Base-by-base conservation (phyloP, 2,797 vertebrate species). In the Notoglanidium macrostoma region DNA sequence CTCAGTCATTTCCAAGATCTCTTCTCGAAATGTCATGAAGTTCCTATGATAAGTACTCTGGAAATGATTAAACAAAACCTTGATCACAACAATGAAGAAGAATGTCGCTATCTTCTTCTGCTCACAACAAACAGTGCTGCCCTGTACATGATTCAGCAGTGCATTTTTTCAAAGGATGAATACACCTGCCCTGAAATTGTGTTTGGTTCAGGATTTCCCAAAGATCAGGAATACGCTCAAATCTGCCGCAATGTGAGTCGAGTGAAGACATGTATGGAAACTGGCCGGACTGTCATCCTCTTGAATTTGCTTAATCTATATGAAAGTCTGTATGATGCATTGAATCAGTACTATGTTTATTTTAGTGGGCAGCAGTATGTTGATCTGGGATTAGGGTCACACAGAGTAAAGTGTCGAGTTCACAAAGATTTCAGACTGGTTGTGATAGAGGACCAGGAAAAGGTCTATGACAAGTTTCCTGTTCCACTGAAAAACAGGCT, bases 181-280 rank as follows among this genome's bases (percentile, higher is more conserved):
- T 5, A 84, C 19, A 21, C 40, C 29, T 81, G 90, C 12, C 95
- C 96, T 5, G 96, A 97, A 90, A 95, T 96, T 19, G 91, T 97
- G 67, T 97, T 97, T 83, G 96, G 96, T 54, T 97, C 96, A 0
- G 95, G 96, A 85, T 97, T 97, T 88, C 96, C 96, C 2, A 95
- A 94, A 89, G 96, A 97, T 87, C 96, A 96, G 87, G 95, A 96
- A 86, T 97, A 97, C 65, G 92, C 95, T 46, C 96, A 96, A 81
- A 93, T 96, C 85, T 97, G 96, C 79, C 93, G 95, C 0, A 96
- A 96, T 8, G 95, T 97, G 21, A 96, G 96, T 91, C 90, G 94
- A 9, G 95, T 96, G 78, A 97, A 97, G 90, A 95, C 88, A 0
- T 97, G 96, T 90, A 97, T 97, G 96, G 96, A 97, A 87, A 96